Conservation (phyloP, 2,113 vertebrate genomes). For the Vireo altiloquus region DNA sequence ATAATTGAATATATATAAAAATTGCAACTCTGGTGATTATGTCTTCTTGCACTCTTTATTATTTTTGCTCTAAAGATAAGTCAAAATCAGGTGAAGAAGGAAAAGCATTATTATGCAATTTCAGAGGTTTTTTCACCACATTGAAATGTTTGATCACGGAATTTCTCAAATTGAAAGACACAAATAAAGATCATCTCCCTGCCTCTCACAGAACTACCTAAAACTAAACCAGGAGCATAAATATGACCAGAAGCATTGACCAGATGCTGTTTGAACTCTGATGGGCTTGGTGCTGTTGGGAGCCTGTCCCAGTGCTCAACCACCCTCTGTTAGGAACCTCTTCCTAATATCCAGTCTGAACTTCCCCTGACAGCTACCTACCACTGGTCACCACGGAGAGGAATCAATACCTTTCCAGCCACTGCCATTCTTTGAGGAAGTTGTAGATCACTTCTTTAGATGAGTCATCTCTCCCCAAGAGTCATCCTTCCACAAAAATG, state of each 20-base stretch:
- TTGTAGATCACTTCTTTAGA: neutral
- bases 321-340: neutral
- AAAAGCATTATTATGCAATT: neutral
- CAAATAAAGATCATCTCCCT: rapidly evolving
- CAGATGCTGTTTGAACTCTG: neutral
- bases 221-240: neutral
- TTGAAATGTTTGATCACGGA: neutral
- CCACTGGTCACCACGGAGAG: neutral
- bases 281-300: neutral
- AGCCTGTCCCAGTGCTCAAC: neutral
- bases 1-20: neutral
- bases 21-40: neutral
- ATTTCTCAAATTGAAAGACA: neutral
- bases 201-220: neutral
- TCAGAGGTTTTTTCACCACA: neutral
- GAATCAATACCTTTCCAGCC: neutral
- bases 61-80: neutral
- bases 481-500: neutral
- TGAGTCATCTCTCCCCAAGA: neutral
- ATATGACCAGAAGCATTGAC: neutral
- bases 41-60: neutral
- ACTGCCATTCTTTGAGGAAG: neutral
- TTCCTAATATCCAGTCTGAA: neutral
- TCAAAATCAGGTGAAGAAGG: neutral
- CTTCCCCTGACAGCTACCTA: neutral